Evolutionary conservation across 2,888 invertebrate genomes (phyloP).

Genomic region (Bursaphelenchus okinawaensis): DNA sequence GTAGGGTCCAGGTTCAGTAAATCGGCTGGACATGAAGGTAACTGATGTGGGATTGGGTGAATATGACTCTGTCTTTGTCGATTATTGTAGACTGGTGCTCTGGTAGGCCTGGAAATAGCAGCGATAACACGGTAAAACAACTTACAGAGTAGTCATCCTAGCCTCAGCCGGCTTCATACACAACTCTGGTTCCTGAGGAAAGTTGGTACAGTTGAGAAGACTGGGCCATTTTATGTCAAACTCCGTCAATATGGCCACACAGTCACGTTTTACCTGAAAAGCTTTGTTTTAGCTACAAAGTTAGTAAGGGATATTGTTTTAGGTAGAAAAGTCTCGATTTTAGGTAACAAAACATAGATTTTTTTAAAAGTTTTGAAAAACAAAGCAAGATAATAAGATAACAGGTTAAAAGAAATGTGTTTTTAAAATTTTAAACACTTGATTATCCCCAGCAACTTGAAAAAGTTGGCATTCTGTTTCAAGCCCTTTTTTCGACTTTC

Average conservation of each 20-base stretch:
- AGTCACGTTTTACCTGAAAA: conserved; percentile 63
- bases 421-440: no score
- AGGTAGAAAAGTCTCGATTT: no score
- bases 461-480: no score
- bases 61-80: background rate
- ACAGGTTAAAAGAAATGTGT: no score
- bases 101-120: background rate
- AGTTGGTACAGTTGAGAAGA: conserved; percentile 72
- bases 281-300: conserved; percentile 1
- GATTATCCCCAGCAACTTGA: no score
- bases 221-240: conserved; percentile 69
- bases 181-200: conserved; percentile 69
- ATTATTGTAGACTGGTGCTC: background rate
- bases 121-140: background rate
- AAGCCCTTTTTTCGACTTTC: no score
- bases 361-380: no score
- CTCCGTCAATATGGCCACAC: conserved; percentile 68
- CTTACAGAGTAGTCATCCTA: background rate
- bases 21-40: conserved; percentile 44
- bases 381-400: no score
- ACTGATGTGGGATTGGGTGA: background rate
- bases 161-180: conserved; percentile 67
- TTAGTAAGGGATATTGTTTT: conserved; percentile 5
- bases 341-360: no score
- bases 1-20: conserved; percentile 47